Evolutionary conservation across 2,888 invertebrate species (phyloP), one percentile per base, ranked within the genome.

Genomic region (Escarpia spicata): DNA sequence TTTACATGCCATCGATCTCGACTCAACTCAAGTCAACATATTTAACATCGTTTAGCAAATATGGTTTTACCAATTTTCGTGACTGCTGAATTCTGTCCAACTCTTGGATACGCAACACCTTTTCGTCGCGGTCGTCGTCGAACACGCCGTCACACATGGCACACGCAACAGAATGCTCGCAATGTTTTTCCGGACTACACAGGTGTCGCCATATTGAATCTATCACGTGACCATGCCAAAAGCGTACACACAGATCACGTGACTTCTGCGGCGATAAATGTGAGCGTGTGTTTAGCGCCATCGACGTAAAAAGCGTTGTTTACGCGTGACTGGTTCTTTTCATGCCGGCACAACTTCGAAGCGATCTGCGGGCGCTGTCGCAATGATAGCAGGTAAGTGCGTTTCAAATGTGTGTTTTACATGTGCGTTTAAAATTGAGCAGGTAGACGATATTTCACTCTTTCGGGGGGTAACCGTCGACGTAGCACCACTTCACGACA

Each of bases 251-350:
- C 75, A n/a, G 75, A 75, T n/a, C 75, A 75, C 75, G 75, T 75
- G 75, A 75, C 52, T 52, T 15, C 52, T 52, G 2, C 75, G 19
- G 26, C 75, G 75, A 75, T 75, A 75, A 75, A 75, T 75, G 75
- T 26, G 75, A 19, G 19, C 19, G 26, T n/a, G n/a, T 15, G 75
- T 75, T 75, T 75, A 75, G 75, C 75, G 75, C 75, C 75, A 75
- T 19, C 3, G 75, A 75, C 75, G 75, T 75, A 75, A 75, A 75
- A 75, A 75, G 75, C 75, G 75, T 75, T 26, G 26, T 75, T 75
- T 75, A 75, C 75, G 75, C 75, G 26, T 75, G 75, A 75, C 75
- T 75, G 75, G 75, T 75, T 75, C 75, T 75, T 75, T 75, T 75
- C 26, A 75, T 26, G 75, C 26, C 75, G 75, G 75, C 75, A 52